Percentiles rank a stretch among this genome's conserved stretches.
phyloP scores from a whole-genome alignment of 2,888 invertebrate genomes.

The Lucinisca nassula region DNA sequence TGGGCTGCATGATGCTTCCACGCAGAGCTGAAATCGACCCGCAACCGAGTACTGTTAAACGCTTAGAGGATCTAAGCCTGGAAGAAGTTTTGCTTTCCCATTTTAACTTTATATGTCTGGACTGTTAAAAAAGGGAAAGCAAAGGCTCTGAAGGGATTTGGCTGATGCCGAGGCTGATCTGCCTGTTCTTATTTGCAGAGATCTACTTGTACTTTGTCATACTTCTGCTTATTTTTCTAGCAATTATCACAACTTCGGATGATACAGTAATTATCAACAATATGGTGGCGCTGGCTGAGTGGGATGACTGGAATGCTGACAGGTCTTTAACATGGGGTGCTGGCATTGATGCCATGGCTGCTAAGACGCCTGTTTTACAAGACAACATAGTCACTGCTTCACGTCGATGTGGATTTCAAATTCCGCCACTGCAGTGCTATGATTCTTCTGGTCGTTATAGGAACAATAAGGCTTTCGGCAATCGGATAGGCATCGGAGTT shows the following conservation, averaged over 20 bases:
- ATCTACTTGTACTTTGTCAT: background rate
- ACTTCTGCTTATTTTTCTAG: constrained; percentile 56
- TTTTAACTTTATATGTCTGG: too few species aligned
- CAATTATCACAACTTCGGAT: constrained; percentile 73
- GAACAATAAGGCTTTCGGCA: constrained; percentile 76
- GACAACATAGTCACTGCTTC: constrained; percentile 82
- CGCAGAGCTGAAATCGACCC: too few species aligned
- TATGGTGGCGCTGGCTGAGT: constrained; percentile 77
- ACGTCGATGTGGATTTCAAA: constrained; percentile 77
- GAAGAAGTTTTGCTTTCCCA: too few species aligned
- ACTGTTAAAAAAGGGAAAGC: too few species aligned
- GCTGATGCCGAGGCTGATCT: too few species aligned
- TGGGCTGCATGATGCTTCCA: too few species aligned
- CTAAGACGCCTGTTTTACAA: constrained; percentile 66
- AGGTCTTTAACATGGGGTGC: constrained; percentile 73
- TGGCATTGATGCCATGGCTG: constrained; percentile 66
- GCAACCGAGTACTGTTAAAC: too few species aligned
- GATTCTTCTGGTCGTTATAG: constrained; percentile 58
- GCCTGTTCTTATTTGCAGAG: too few species aligned
- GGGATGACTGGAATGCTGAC: constrained; percentile 80
- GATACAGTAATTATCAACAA: constrained; percentile 75
- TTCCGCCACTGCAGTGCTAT: constrained; percentile 70
- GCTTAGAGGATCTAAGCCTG: too few species aligned
- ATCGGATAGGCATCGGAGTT: constrained; percentile 72
- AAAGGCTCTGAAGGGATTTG: too few species aligned